Evolutionary conservation across 2,113 vertebrate species (phyloP).

Genomic region (Canis aureus): DNA sequence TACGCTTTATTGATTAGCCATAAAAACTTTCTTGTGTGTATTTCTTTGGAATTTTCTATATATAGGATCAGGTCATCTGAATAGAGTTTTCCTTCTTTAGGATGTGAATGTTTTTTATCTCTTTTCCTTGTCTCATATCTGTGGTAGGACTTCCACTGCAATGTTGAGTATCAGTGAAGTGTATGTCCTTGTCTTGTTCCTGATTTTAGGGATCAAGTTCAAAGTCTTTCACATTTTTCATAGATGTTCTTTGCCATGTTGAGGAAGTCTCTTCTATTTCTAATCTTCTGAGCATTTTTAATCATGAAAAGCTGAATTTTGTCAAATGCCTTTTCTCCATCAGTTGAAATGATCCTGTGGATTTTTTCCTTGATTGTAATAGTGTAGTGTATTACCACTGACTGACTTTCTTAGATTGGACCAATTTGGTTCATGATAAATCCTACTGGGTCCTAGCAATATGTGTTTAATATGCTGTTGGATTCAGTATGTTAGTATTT

Average conservation of each 20-base stretch:
- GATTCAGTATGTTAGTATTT: neutral
- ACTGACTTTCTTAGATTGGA: neutral
- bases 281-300: neutral
- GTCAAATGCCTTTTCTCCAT: neutral
- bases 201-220: neutral
- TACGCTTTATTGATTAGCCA: neutral
- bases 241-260: neutral
- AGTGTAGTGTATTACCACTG: too few relatives aligned
- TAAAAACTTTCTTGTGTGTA: neutral
- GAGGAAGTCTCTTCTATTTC: neutral
- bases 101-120: neutral
- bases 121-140: neutral
- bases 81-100: neutral
- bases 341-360: neutral
- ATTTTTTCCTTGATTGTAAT: neutral
- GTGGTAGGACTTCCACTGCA: neutral
- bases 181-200: neutral
- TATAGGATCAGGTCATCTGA: neutral
- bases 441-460: neutral
- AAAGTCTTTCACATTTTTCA: neutral
- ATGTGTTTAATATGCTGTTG: neutral
- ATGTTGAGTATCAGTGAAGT: neutral
- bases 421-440: neutral
- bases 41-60: neutral
- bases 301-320: neutral